Conservation (phyloP, 2,797 vertebrate species). For the Remorina albescens region DNA sequence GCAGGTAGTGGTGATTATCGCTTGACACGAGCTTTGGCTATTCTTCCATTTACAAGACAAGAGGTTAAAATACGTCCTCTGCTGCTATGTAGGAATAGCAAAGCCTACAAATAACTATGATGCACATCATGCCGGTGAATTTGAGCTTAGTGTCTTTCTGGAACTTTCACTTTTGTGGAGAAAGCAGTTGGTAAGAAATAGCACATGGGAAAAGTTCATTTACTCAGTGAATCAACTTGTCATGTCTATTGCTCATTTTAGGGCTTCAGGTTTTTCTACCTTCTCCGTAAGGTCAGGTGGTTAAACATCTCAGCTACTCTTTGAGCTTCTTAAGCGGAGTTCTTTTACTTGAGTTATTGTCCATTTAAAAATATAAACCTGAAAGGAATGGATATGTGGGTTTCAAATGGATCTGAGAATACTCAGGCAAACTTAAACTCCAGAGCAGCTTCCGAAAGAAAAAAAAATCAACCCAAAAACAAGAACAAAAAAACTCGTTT, state of each 20-base stretch:
- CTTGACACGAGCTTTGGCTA: no score
- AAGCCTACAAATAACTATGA: not conserved
- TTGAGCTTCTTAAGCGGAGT: not conserved
- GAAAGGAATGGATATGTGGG: not conserved
- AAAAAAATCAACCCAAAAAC: no score
- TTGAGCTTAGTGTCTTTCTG: not conserved
- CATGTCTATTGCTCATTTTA: not conserved
- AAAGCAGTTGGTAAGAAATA: not conserved
- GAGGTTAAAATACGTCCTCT: no score
- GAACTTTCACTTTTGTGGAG: not conserved
- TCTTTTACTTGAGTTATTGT: not conserved
- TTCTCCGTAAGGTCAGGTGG: not conserved
- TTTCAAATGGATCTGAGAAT: conserved; percentile 11
- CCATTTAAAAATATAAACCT: not conserved
- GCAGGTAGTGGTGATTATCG: no score
- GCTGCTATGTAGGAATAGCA: no score
- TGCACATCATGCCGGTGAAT: not conserved
- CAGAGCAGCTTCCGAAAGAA: conserved; percentile 4
- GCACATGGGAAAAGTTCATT: not conserved
- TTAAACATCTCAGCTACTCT: not conserved
- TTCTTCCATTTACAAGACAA: no score
- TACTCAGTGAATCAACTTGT: not conserved
- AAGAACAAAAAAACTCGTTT: not conserved
- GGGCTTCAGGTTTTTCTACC: not conserved
- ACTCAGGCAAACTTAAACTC: not conserved